These are phyloP conservation scores for Pleuronectes platessa DNA, from an alignment of 2,113 vertebrate species.

Conservation along the genomic window DNA sequence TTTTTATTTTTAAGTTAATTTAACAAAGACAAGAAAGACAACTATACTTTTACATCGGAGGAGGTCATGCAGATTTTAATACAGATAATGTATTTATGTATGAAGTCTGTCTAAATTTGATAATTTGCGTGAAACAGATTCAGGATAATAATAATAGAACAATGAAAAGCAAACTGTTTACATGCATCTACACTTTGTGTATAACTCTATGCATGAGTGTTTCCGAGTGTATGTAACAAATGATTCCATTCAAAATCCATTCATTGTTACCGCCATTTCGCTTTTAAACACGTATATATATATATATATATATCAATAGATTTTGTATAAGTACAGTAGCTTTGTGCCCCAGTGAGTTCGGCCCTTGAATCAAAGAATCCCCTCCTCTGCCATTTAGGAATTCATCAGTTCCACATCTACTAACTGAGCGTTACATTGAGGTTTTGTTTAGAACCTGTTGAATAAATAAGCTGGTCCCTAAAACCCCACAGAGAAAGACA, in stretches of 20 bases:
- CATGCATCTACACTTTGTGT: too few species aligned
- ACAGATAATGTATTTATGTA: too few species aligned
- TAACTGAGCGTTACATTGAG: constrained; percentile 79
- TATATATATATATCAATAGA: not conserved
- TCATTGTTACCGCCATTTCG: not conserved
- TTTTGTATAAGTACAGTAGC: not conserved
- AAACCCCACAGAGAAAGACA: constrained; percentile 83
- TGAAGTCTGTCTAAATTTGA: too few species aligned
- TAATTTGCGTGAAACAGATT: too few species aligned
- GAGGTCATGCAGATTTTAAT: too few species aligned
- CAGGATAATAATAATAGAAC: too few species aligned
- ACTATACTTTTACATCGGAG: not conserved
- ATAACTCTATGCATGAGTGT: too few species aligned
- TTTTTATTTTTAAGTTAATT: not conserved
- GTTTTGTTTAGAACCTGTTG: constrained; percentile 84
- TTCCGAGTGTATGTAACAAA: too few species aligned
- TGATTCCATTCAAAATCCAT: not conserved
- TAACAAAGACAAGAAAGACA: not conserved
- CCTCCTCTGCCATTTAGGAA: constrained; percentile 74
- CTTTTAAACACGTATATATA: not conserved
- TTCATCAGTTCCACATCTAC: constrained; percentile 73
- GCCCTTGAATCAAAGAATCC: constrained; percentile 36
- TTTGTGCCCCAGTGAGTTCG: not conserved
- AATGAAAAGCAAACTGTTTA: too few species aligned
- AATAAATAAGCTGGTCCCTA: constrained; percentile 83